These are phyloP conservation scores for Lacerta agilis DNA, from an alignment of 2,797 vertebrate species.

Conservation along the genomic window DNA sequence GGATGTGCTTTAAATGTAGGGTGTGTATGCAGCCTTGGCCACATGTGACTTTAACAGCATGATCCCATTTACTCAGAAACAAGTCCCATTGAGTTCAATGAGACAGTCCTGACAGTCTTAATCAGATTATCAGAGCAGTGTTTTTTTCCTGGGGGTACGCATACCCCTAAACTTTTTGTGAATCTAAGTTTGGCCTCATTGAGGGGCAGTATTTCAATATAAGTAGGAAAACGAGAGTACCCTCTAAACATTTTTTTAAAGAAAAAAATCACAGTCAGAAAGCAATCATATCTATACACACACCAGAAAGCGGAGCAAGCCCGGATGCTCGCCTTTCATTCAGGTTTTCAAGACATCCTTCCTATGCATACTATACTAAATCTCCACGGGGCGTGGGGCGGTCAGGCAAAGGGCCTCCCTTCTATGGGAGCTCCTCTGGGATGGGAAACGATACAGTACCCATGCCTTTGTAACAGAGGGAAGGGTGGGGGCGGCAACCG, in stretches of 20 bases:
- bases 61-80: neutral
- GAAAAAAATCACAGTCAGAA: neutral
- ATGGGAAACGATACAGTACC: neutral
- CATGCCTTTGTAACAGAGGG: neutral
- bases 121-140: too few species aligned
- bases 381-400: neutral
- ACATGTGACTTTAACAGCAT: neutral
- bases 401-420: neutral
- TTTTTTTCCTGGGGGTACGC: too few species aligned
- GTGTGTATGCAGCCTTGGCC: too few species aligned
- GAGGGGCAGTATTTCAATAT: too few species aligned
- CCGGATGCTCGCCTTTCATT: too few species aligned
- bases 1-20: too few species aligned
- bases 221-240: too few species aligned
- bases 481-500: neutral
- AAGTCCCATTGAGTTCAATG: neutral
- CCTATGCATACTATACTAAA: neutral
- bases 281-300: neutral
- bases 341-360: too few species aligned
- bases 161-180: too few species aligned
- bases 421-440: neutral
- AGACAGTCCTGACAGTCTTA: neutral
- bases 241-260: too few species aligned
- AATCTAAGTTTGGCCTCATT: too few species aligned
- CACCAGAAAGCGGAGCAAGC: neutral